Base-by-base conservation (phyloP, 2,113 vertebrate species). In the Xyliphius kryptos region DNA sequence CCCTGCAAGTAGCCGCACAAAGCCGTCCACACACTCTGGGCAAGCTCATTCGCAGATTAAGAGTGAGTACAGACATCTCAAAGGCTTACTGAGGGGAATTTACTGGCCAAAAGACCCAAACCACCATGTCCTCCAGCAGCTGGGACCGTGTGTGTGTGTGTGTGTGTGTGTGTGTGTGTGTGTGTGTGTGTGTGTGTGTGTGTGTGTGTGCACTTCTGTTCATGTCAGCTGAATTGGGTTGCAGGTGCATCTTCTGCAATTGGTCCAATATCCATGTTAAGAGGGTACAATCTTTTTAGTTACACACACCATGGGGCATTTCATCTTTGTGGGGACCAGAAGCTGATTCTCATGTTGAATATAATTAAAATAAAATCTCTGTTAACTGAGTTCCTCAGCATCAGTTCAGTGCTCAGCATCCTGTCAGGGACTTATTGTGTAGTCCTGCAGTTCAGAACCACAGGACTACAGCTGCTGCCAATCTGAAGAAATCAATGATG, bases 181-280 rank as follows among this genome's bases (percentile, higher is more conserved):
- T 57, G 56, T 22, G 36, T 56, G 53, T 58, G 40, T 58, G 56
- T 41, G 55, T 57, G 56, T 58, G 56, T 58, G 56, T 74, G 61
- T 69, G 21, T 57, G 56, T 58, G 56, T 58, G 56, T 74, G 61
- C 67, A 17, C 16, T 58, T 22, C 17, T 15, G 46, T 21, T 5
- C 20, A 22, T 60, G 50, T 60, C 40, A 68, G 37, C 32, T 55
- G 61, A 26, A 17, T 46, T 3, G n/a, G 61, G 49, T 13, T 50
- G 54, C 66, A 74, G 61, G 73, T 77, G 71, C 63, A 60, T 74
- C 69, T 5, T 59, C 15, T 2, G 46, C 17, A 50, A 37, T 70
- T 54, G 12, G 54, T 19, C 10, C 32, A 38, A 10, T 11, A 22
- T 51, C 13, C 20, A 41, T 64, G 17, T 16, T n/a, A 46, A 46